Evolutionary conservation across 2,113 vertebrate species (phyloP), one percentile per base, ranked within the genome.

Genomic region (Nibea albiflora): DNA sequence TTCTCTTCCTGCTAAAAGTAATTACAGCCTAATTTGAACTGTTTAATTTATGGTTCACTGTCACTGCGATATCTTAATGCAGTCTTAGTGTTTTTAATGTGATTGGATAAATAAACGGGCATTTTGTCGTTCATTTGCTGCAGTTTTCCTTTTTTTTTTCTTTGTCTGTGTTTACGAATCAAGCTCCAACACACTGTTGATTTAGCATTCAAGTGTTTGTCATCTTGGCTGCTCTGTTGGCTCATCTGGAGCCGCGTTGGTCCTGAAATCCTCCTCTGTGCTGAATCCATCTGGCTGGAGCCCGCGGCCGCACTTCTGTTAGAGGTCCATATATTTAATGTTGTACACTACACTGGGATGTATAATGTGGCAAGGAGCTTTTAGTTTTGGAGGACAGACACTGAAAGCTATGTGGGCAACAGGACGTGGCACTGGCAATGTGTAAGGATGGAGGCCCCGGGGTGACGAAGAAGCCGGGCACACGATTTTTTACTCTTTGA

Each of bases 41-140:
- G n/a, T 76, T 81, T 77, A 78, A 90, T 86, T 88, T 84, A 83
- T 83, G 84, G 75, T 79, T 73, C 80, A 80, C 67, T 87, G 72
- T 82, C 54, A 70, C 74, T 71, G 77, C 22, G 11, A 60, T 52
- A 4, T 83, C 42, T 73, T 73, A 62, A 74, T 75, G 64, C 79
- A 67, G 68, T 57, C n/a, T 54, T 65, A 16, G 44, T 76, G 79
- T 76, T 78, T 67, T 84, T 28, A 67, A 83, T 84, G 57, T 52
- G 57, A 78, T 80, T 52, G 61, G 42, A 76, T 84, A 56, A 92
- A 88, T 90, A 86, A 91, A 89, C 42, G 49, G n/a, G 73, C 26
- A 52, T 75, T 26, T 78, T 78, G 52, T 46, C 66, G 49, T 46
- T 83, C 19, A 28, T 68, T 73, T 64, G 52, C 17, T 72, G 50